These are phyloP conservation scores for Platypus cylindrus DNA, from an alignment of 2,888 invertebrate genomes.

Conservation along the genomic window DNA sequence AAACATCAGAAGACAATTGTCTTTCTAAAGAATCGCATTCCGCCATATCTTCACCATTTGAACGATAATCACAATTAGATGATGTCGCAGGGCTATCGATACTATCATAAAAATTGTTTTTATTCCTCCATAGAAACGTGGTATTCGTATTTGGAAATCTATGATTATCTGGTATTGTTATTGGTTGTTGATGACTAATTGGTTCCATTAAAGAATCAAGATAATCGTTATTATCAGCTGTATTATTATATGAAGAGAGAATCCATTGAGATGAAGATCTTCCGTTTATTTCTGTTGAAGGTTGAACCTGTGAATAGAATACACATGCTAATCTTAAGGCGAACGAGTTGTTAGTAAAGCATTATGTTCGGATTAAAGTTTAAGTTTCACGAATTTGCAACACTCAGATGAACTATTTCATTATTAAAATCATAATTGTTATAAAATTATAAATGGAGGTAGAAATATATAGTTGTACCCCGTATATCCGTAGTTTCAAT, in stretches of 20 bases:
- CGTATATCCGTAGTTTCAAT: too few species aligned
- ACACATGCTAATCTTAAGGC: too few species aligned
- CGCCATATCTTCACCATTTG: conserved; percentile 41
- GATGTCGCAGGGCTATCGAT: conserved; percentile 41
- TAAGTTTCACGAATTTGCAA: too few species aligned
- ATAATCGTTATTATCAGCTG: conserved; percentile 22
- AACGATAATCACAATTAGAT: conserved; percentile 34
- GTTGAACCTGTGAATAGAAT: conserved; percentile 10
- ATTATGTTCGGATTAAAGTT: too few species aligned
- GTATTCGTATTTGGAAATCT: conserved; percentile 38
- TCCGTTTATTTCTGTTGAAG: conserved; percentile 24
- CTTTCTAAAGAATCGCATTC: conserved; percentile 46
- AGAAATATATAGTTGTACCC: too few species aligned
- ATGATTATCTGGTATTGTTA: conserved; percentile 25
- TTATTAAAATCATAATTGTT: too few species aligned
- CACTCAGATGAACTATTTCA: too few species aligned
- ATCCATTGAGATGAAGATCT: conserved; percentile 36
- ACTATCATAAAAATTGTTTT: conserved; percentile 50
- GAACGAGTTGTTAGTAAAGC: too few species aligned
- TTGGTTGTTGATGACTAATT: conserved; percentile 28
- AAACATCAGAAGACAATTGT: conserved; percentile 25
- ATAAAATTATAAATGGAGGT: too few species aligned
- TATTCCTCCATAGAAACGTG: conserved; percentile 43
- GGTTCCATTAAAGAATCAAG: conserved; percentile 39
- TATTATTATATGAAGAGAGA: conserved; percentile 32